Evolutionary conservation across 2,113 vertebrate species (phyloP), one percentile per base, ranked within the genome.

Genomic region (Nibea coibor): DNA sequence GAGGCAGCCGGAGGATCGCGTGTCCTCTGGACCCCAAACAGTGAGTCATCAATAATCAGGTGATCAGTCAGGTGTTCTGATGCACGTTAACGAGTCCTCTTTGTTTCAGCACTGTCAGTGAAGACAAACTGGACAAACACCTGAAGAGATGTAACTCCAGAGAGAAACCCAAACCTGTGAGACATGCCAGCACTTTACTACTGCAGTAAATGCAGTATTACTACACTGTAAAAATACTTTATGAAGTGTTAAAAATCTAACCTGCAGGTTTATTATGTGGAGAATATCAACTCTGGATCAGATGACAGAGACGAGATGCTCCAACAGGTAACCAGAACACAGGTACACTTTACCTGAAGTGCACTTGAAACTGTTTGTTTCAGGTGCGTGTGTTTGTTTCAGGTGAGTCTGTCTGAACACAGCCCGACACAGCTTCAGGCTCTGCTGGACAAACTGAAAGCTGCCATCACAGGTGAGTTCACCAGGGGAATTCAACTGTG

Each of bases 1-100:
- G 95, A 82, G 89, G 72, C 42, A 22, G 95, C 58, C 96, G 93
- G 87, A 95, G 97, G 93, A 97, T 99, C 31, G 84, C 94, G 0
- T 99, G 97, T 81, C 98, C 97, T 72, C 93, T 99, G 85, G 98
- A 99, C 91, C 96, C 97, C 17, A 99, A 98, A 90, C 97, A 99
- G 97, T 99, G 91, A 97, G 97, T 93, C 20, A 17, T 28, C 16
- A 47, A 3, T 59, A 11, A 65, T 22, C 19, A 28, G 4, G 0
- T 47, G 10, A 72, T 16, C 57, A 31, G 66, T 70, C 45, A 22
- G 17, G 5, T 15, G 24, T 9, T 39, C 8, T 8, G 35, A 39
- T 39, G 35, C 8, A 16, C 8, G 50, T 51, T 15, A 48, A 48
- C 47, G 22, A 63, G 16, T 16, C 22, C 10, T 66, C 26, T 24